Evolutionary conservation across 92 coral and sea anemone species (phyloP).

Genomic region (Phymanthus crucifer): DNA sequence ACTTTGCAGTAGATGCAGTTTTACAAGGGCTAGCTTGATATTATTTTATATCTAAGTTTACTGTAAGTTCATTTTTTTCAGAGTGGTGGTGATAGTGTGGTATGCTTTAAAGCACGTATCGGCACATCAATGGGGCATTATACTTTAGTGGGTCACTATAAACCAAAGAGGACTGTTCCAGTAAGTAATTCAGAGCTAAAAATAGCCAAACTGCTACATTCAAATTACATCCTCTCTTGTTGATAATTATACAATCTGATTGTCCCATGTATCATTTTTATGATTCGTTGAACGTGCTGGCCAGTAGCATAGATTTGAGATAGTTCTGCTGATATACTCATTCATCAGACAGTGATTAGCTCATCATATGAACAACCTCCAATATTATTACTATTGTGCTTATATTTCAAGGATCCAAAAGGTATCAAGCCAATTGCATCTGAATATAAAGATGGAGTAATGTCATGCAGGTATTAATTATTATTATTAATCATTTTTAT

Average conservation of each 20-base stretch:
- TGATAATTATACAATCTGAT: too few relatives aligned
- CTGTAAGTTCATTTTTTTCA: constrained; percentile 3
- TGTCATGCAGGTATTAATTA: constrained; percentile 35
- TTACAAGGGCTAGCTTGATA: not conserved
- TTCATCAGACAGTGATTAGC: not conserved
- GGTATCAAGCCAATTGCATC: constrained; percentile 12
- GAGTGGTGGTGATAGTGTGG: constrained; percentile 64
- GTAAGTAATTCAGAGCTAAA: not conserved
- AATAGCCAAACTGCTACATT: not conserved
- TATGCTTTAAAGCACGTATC: constrained; percentile 46
- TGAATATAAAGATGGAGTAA: constrained; percentile 16
- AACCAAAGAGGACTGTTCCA: not conserved
- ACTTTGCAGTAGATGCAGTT: not conserved
- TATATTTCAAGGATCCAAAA: constrained; percentile 14
- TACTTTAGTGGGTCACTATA: constrained; percentile 3
- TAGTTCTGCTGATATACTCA: not conserved
- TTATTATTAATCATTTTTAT: not conserved
- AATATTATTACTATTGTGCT: not conserved
- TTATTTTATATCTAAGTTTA: not conserved
- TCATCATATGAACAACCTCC: not conserved
- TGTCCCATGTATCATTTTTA: too few relatives aligned
- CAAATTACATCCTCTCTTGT: too few relatives aligned
- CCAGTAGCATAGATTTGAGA: too few relatives aligned
- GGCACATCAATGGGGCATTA: constrained; percentile 50
- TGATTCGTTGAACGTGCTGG: too few relatives aligned